phyloP scores from a whole-genome alignment of 64 coral and sea anemone species.

The Acropora yongei region DNA sequence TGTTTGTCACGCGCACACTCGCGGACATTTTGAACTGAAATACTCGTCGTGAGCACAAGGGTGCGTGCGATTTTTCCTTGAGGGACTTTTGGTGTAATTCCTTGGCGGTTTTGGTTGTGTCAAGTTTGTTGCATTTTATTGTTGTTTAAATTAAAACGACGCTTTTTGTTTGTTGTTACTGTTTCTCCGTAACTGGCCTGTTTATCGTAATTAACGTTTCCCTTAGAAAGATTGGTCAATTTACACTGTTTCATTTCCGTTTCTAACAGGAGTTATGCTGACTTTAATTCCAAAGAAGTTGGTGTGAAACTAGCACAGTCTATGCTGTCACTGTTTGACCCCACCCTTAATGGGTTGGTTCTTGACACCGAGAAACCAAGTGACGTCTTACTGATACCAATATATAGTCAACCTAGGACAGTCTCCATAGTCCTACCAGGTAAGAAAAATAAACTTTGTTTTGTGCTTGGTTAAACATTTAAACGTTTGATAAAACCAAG shows the following conservation, averaged over 20 bases:
- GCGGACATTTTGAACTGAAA: too few relatives aligned
- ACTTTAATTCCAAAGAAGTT: slow-evolving; percentile 98
- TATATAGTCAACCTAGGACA: slow-evolving; percentile 83
- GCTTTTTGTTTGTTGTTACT: neutral
- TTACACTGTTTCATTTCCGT: neutral
- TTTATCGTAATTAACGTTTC: too few relatives aligned
- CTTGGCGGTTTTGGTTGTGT: too few relatives aligned
- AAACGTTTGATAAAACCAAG: too few relatives aligned
- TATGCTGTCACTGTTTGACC: slow-evolving; percentile 90
- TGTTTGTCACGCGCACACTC: too few relatives aligned
- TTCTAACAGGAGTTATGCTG: slow-evolving; percentile 84
- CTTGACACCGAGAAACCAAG: slow-evolving; percentile 56
- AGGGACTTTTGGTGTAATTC: too few relatives aligned
- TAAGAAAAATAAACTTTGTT: neutral
- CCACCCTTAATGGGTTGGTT: slow-evolving; percentile 83
- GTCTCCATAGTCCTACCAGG: slow-evolving; percentile 79
- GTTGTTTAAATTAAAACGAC: too few relatives aligned
- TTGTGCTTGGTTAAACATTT: too few relatives aligned
- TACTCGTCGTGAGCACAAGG: too few relatives aligned
- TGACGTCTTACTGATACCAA: slow-evolving; percentile 47
- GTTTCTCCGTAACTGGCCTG: neutral
- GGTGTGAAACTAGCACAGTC: slow-evolving; percentile 85
- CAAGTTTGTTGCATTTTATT: too few relatives aligned
- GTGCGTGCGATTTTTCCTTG: too few relatives aligned
- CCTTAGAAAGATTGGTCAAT: too few relatives aligned